Evolutionary conservation across 2,797 vertebrate species (phyloP), one percentile per base, ranked within the genome.

Genomic region (Enteromius treurensis): DNA sequence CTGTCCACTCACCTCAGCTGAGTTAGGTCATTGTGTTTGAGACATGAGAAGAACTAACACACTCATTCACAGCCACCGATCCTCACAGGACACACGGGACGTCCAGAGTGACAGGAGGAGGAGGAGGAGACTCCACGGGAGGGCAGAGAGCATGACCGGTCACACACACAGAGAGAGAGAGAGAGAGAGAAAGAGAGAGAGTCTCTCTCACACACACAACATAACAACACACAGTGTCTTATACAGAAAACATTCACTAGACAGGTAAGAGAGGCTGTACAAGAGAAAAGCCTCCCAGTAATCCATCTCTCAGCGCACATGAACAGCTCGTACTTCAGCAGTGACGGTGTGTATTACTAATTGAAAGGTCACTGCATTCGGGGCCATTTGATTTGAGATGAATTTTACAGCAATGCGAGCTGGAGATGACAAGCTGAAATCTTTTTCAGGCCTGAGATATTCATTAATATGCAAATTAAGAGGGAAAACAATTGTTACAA

Each of bases 11-110:
- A 86, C 85, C 15, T 58, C 53, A 11, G 53, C n/a, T 9, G 9
- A 21, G 49, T 3, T 5, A 19, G 49, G 49, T 53, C 17, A 53
- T 21, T 23, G 53, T 23, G 53, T 55, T n/a, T 58, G 53, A 58
- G 53, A n/a, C 23, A 47, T 23, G 42, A 49, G 81, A 19, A 37
- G 7, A 1, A 32, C 14, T n/a, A 4, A 64, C 34, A 90, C 89
- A 82, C 89, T 93, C 92, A 91, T 93, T 94, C 93, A 93, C 91
- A 82, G 88, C 85, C 90, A 89, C 91, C 92, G 93, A 95, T 94
- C 94, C 92, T 87, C 91, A 90, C 89, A 89, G 34, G 62, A 47
- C 79, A 80, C 77, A 51, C 9, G 4, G 58, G 4, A 68, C 65
- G 19, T 68, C 26, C 10, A 37, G 53, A 53, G 32, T 51, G 23